Evolutionary conservation across 2,888 invertebrate genomes (phyloP).

Genomic region (Drosophila falleni): DNA sequence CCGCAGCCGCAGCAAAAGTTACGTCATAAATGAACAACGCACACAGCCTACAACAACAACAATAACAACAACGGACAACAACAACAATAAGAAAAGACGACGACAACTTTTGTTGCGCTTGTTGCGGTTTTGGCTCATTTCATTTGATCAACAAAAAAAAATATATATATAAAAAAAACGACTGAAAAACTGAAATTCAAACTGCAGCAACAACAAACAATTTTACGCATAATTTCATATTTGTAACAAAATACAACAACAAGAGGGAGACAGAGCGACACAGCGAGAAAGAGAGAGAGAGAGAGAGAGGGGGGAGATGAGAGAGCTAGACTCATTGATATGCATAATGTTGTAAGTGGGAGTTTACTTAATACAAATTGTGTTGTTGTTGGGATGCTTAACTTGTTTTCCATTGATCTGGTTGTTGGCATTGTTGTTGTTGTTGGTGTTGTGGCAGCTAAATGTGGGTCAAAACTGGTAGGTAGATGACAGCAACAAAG

Average conservation of each 20-base stretch:
- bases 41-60: constrained; percentile 42
- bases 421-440: constrained; percentile 25
- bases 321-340: constrained; percentile 44
- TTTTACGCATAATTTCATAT: constrained; percentile 81
- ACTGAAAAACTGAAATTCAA: constrained; percentile 42
- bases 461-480: constrained; percentile 75
- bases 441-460: constrained; percentile 27
- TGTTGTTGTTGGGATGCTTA: constrained; percentile 51
- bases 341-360: constrained; percentile 74
- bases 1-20: constrained; percentile 71
- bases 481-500: constrained; percentile 48
- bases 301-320: constrained; percentile 3
- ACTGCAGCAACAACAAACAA: constrained; percentile 59
- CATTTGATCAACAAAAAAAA: constrained; percentile 55
- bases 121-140: constrained; percentile 80
- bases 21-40: constrained; percentile 77
- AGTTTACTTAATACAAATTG: constrained; percentile 55
- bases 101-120: constrained; percentile 69
- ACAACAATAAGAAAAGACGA: constrained; percentile 45
- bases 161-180: background rate
- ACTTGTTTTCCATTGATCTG: constrained; percentile 61
- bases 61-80: constrained; percentile 24
- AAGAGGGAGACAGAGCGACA: constrained; percentile 5
- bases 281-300: too few species aligned
- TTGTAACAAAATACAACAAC: constrained; percentile 70